Percentiles rank a stretch among this genome's conserved stretches.
Evolutionary conservation across 2,113 vertebrate species (phyloP).

Genomic region (Nerophis lumbriciformis): DNA sequence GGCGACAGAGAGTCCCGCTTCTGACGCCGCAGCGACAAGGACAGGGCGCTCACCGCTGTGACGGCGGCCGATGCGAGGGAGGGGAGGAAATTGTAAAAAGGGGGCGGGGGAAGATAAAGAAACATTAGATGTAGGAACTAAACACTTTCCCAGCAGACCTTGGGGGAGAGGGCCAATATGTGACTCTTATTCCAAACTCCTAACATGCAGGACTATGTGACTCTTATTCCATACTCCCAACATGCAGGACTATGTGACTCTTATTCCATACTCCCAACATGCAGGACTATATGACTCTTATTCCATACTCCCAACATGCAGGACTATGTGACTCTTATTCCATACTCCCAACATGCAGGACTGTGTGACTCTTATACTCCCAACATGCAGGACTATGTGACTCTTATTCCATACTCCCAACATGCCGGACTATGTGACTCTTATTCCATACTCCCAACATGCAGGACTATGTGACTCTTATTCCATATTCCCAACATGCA

Average conservation of each 20-base stretch:
- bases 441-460: background rate
- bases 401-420: slow-evolving; percentile 26
- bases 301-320: background rate
- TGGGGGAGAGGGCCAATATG: slow-evolving; percentile 38
- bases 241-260: slow-evolving; percentile 18
- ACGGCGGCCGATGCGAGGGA: slow-evolving; percentile 2
- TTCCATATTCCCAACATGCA: slow-evolving; percentile 26
- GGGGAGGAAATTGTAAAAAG: slow-evolving; percentile 38
- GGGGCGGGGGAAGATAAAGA: slow-evolving; percentile 11
- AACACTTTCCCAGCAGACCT: slow-evolving; percentile 43
- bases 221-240: too few relatives aligned
- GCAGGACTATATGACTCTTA: too few relatives aligned
- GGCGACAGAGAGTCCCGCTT: slow-evolving; percentile 82
- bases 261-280: slow-evolving; percentile 25
- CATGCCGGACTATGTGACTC: too few relatives aligned
- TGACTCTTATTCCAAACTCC: slow-evolving; percentile 23
- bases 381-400: slow-evolving; percentile 10
- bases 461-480: slow-evolving; percentile 18
- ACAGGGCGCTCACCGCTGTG: slow-evolving; percentile 72
- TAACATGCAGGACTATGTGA: too few relatives aligned
- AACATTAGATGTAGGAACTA: slow-evolving; percentile 45
- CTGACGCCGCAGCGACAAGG: slow-evolving; percentile 79
- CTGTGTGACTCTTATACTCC: too few relatives aligned
- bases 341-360: slow-evolving; percentile 27
- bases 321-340: slow-evolving; percentile 19